Evolutionary conservation across 2,113 vertebrate genomes (phyloP).

Genomic region (Silurus glanis): DNA sequence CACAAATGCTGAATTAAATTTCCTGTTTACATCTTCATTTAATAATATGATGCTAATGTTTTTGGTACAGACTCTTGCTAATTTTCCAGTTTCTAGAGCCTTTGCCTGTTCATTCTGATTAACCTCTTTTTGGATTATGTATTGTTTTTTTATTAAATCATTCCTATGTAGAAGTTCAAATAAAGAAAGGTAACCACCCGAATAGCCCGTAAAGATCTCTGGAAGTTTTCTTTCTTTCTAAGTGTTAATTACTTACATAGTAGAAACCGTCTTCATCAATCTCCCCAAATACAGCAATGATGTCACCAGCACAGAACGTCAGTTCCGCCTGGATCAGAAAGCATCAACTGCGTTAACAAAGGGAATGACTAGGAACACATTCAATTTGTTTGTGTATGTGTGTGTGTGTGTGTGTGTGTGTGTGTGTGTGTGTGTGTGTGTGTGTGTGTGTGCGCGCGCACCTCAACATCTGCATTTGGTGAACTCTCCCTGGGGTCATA

Average conservation of each 20-base stretch:
- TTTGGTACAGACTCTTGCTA: not conserved
- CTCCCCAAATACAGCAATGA: slow-evolving; percentile 88
- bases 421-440: not conserved
- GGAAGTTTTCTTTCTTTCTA: not conserved
- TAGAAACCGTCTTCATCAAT: slow-evolving; percentile 98
- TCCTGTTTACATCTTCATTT: not conserved
- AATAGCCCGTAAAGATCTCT: not conserved
- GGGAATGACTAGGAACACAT: not conserved
- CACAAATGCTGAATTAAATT: not conserved
- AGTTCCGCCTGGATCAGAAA: slow-evolving; percentile 83
- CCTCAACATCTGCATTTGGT: slow-evolving; percentile 91
- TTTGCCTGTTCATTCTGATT: not conserved
- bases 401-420: not conserved
- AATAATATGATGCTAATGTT: not conserved
- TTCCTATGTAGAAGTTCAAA: not conserved
- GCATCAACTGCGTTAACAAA: slow-evolving; percentile 33
- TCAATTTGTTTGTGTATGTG: not conserved
- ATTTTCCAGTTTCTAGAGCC: not conserved
- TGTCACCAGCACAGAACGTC: slow-evolving; percentile 87
- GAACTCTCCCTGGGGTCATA: slow-evolving; percentile 94
- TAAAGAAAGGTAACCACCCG: not conserved
- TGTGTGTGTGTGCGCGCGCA: slow-evolving; percentile 59
- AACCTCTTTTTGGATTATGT: not conserved
- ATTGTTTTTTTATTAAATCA: not conserved
- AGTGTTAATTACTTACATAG: slow-evolving; percentile 80